phyloP scores from a whole-genome alignment of 2,797 vertebrate species.

The Sebastes diaconus region DNA sequence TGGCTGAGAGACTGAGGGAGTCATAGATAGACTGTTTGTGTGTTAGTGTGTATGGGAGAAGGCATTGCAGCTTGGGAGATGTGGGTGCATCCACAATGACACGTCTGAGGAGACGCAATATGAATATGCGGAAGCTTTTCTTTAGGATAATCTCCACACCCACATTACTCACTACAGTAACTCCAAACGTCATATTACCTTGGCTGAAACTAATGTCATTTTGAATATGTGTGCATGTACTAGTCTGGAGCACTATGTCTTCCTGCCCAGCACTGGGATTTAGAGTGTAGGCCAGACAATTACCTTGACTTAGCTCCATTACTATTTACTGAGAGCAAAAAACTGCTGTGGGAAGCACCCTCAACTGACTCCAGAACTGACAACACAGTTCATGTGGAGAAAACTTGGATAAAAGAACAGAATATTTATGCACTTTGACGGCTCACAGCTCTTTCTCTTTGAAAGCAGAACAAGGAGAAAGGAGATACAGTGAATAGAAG shows the following conservation, averaged over 20 bases:
- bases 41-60: constrained; percentile 7
- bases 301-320: constrained; percentile 67
- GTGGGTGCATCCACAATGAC: neutral
- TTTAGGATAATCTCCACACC: neutral
- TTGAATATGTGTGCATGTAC: constrained; percentile 11
- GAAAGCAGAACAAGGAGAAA: constrained; percentile 50
- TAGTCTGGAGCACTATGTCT: constrained; percentile 41
- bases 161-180: neutral
- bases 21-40: constrained; percentile 6
- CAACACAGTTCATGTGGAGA: constrained; percentile 1
- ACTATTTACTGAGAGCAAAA: constrained; percentile 49
- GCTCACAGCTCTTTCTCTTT: constrained; percentile 45
- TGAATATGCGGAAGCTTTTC: neutral
- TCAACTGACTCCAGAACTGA: constrained; percentile 41
- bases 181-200: neutral
- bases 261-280: constrained; percentile 58
- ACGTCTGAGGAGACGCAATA: neutral
- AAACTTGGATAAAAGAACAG: constrained; percentile 16
- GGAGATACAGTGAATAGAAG: constrained; percentile 2
- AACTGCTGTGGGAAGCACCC: constrained; percentile 23
- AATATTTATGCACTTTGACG: constrained; percentile 52
- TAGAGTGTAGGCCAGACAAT: constrained; percentile 62
- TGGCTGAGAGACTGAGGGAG: constrained; percentile 39
- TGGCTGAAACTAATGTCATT: neutral
- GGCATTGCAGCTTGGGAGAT: neutral